Conservation (phyloP, 2,888 invertebrate genomes). For the Taphrorychus bicolor region DNA sequence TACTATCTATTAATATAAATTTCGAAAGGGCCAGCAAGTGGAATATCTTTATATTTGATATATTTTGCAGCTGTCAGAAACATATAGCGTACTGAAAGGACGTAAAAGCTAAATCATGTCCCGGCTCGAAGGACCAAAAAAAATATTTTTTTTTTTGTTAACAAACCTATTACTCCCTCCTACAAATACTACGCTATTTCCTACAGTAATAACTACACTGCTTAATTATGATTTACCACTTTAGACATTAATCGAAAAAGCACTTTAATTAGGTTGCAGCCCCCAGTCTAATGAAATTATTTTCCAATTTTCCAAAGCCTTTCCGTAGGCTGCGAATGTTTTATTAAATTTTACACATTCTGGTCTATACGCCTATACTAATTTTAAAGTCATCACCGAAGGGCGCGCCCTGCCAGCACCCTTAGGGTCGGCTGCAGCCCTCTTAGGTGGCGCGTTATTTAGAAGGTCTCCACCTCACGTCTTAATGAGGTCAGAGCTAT, state of each 20-base stretch:
- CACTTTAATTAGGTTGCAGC: not conserved
- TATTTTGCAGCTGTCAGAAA: too few species aligned
- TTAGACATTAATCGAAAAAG: not conserved
- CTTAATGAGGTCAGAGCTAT: constrained; percentile 59
- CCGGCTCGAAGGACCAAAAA: too few species aligned
- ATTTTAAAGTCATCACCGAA: constrained; percentile 15
- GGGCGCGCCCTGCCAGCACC: not conserved
- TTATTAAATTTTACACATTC: constrained; percentile 25
- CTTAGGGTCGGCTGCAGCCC: constrained; percentile 10
- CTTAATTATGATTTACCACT: too few species aligned
- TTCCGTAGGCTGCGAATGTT: not conserved
- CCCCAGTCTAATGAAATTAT: constrained; percentile 8
- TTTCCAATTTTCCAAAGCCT: constrained; percentile 15
- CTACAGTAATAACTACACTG: too few species aligned
- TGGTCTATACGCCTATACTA: constrained; percentile 12
- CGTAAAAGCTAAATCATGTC: too few species aligned
- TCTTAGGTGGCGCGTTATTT: constrained; percentile 12
- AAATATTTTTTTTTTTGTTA: too few species aligned
- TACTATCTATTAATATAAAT: constrained; percentile 1
- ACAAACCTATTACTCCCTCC: too few species aligned
- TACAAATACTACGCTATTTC: too few species aligned
- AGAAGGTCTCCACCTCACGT: constrained; percentile 39
- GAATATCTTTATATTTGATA: too few species aligned
- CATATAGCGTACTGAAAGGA: too few species aligned
- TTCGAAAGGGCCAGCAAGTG: not conserved